Conservation (phyloP, 2,888 invertebrate genomes). For the Tanypteryx hageni region DNA sequence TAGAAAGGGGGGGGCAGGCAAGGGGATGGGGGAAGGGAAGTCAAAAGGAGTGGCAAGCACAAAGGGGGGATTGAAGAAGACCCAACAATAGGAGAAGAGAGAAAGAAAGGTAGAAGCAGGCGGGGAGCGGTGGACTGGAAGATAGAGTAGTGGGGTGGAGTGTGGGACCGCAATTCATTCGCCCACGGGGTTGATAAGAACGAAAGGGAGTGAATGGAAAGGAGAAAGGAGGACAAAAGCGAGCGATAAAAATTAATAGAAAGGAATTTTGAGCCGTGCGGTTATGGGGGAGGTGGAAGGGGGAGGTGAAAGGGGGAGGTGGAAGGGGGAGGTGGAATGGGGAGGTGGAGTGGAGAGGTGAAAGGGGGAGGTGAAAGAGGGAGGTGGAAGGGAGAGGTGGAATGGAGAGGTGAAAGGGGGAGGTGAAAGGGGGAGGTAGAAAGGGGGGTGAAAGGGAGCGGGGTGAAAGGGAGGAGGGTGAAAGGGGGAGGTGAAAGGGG, state of each 20-base stretch:
- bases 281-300: neutral
- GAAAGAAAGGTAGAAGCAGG: neutral
- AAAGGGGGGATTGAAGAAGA: neutral
- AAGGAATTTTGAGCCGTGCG: neutral
- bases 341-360: too few relatives aligned
- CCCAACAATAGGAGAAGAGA: neutral
- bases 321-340: too few relatives aligned
- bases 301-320: too few relatives aligned
- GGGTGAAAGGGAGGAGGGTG: too few relatives aligned
- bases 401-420: too few relatives aligned
- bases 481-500: neutral
- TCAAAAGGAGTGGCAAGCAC: neutral
- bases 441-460: too few relatives aligned
- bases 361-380: too few relatives aligned
- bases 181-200: too few relatives aligned
- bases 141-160: too few relatives aligned
- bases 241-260: constrained; percentile 16
- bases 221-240: neutral
- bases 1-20: neutral
- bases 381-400: too few relatives aligned
- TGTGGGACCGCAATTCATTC: too few relatives aligned
- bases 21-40: neutral
- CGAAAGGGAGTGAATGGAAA: neutral
- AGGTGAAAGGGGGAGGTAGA: too few relatives aligned
- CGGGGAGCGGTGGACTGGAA: neutral